Percentiles rank a stretch among this genome's conserved stretches.
Evolutionary conservation across 1,140 invertebrate genomes (phyloP).

Genomic region (Brachionus sp.): DNA sequence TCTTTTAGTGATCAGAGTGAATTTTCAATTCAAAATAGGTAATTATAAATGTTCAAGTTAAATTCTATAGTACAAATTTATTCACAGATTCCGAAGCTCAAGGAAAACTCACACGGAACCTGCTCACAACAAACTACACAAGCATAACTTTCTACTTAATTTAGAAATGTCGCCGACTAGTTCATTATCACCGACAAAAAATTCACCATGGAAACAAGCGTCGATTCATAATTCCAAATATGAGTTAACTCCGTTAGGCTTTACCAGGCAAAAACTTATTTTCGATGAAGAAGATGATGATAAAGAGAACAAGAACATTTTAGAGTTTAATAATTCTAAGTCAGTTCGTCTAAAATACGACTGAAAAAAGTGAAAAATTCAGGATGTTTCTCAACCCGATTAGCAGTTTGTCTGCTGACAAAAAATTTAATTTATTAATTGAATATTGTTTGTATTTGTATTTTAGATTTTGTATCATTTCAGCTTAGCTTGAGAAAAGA

Average conservation of each 20-base stretch:
- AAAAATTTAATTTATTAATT: neutral
- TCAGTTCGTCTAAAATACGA: neutral
- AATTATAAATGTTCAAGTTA: neutral
- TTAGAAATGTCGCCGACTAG: constrained; percentile 24
- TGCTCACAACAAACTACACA: neutral
- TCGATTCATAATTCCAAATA: neutral
- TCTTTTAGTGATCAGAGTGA: constrained; percentile 39
- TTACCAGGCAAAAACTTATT: constrained; percentile 13
- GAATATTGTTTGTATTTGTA: neutral
- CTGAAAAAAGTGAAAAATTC: neutral
- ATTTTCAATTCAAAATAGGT: constrained; percentile 2
- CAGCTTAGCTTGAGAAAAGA: neutral
- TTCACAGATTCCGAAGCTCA: neutral
- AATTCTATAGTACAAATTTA: neutral
- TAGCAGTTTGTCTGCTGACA: neutral
- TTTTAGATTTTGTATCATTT: constrained; percentile 1
- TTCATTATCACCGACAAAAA: constrained; percentile 19
- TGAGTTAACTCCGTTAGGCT: neutral
- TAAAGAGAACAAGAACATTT: neutral
- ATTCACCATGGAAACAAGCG: constrained; percentile 36
- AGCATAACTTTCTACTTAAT: neutral
- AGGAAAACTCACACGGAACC: constrained; percentile 31
- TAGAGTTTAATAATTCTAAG: neutral
- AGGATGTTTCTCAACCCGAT: neutral
- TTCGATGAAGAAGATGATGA: constrained; percentile 41